A percentile compares a stretch with the other conserved stretches of the same genome.
phyloP scores from a whole-genome alignment of 2,113 vertebrate genomes.

The Copsychus sechellarum region DNA sequence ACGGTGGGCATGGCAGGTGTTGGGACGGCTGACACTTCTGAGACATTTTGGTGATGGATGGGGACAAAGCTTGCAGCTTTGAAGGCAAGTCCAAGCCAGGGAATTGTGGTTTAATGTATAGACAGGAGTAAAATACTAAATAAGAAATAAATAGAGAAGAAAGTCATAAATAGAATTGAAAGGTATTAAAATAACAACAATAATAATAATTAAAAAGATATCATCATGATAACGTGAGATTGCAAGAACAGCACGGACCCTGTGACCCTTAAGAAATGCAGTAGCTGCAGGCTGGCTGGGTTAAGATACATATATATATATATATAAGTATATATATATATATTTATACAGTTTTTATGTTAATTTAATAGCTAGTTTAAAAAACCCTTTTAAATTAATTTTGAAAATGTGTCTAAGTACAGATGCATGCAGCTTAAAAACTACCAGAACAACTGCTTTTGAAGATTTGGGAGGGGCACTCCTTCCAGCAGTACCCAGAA shows the following conservation, averaged over 20 bases:
- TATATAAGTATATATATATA: not conserved
- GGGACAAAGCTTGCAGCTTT: not conserved
- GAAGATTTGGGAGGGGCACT: not conserved
- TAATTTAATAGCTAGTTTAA: conserved; percentile 41
- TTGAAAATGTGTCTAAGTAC: not conserved
- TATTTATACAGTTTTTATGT: conserved; percentile 8
- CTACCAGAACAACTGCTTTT: not conserved
- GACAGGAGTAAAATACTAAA: conserved; percentile 4
- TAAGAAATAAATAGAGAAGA: conserved; percentile 54
- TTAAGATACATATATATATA: not conserved
- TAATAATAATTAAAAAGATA: not conserved
- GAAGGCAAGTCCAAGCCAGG: not conserved
- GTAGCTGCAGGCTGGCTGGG: not conserved
- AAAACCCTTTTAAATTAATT: conserved; percentile 16
- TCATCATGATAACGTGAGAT: not conserved
- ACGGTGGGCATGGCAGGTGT: accelerated
- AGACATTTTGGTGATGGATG: not conserved
- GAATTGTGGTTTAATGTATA: not conserved
- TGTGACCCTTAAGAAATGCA: conserved; percentile 36
- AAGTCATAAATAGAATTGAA: conserved; percentile 50
- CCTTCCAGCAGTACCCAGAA: not conserved
- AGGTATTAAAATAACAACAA: conserved; percentile 24
- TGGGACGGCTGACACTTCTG: accelerated
- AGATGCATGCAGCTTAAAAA: not conserved
- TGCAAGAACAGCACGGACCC: conserved; percentile 29